Evolutionary conservation across 2,888 invertebrate species (phyloP).

Genomic region (Baronia brevicornis): DNA sequence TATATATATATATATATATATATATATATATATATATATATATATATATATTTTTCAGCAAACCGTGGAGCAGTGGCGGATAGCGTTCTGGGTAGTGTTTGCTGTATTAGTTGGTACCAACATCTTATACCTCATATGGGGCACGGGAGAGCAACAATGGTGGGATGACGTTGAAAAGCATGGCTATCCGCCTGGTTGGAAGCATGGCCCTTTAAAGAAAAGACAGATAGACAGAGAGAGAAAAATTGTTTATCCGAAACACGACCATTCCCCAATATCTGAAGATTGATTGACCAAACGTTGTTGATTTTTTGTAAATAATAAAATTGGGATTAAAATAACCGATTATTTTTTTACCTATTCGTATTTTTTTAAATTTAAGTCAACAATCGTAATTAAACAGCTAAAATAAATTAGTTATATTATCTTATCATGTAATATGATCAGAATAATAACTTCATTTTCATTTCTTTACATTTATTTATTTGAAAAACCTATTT

Average conservation of each 20-base stretch:
- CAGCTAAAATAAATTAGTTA: too few relatives aligned
- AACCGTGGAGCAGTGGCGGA: slow-evolving; percentile 80
- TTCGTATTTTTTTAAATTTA: too few relatives aligned
- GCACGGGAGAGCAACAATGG: slow-evolving; percentile 84
- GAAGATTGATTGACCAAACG: slow-evolving; percentile 26
- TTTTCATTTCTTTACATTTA: too few relatives aligned
- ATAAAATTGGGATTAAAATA: not conserved
- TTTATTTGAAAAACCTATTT: too few relatives aligned
- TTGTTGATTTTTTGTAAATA: not conserved
- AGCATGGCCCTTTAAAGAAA: slow-evolving; percentile 49
- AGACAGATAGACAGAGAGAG: slow-evolving; percentile 36
- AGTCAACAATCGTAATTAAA: too few relatives aligned
- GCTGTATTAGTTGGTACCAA: slow-evolving; percentile 80
- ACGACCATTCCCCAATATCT: slow-evolving; percentile 55
- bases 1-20: too few relatives aligned
- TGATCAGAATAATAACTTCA: too few relatives aligned
- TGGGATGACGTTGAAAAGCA: slow-evolving; percentile 81
- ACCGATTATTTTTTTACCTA: too few relatives aligned
- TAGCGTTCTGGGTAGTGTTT: slow-evolving; percentile 86
- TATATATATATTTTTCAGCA: slow-evolving; percentile 55
- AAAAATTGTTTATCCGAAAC: slow-evolving; percentile 53
- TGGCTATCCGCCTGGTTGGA: slow-evolving; percentile 59
- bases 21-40: not conserved
- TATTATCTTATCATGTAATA: too few relatives aligned
- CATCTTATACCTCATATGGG: slow-evolving; percentile 80